Percentiles rank a stretch among this genome's conserved stretches.
These are phyloP conservation scores for Glaucidium brasilianum DNA, from an alignment of 2,113 vertebrate genomes.

Conservation along the genomic window DNA sequence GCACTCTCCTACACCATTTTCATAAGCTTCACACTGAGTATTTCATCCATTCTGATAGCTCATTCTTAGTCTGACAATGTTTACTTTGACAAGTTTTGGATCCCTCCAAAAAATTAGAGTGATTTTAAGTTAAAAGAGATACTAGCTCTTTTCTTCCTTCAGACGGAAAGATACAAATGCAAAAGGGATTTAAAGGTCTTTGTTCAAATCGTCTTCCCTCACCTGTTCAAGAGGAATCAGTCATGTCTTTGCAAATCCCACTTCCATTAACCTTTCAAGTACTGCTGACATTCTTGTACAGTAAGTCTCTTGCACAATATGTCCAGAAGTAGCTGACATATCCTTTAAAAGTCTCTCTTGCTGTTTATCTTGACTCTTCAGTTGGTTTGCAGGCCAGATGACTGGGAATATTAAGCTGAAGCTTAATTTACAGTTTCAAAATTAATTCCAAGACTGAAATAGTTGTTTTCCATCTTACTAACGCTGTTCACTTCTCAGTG, in stretches of 20 bases:
- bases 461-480: background rate
- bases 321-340: slow-evolving; percentile 19
- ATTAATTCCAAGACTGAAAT: background rate
- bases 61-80: background rate
- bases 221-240: slow-evolving; percentile 25
- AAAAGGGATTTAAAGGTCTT: slow-evolving; percentile 30
- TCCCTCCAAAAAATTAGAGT: background rate
- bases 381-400: slow-evolving; percentile 6
- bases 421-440: slow-evolving; percentile 13
- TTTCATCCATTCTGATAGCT: background rate
- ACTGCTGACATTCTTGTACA: background rate
- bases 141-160: background rate
- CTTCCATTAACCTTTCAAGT: slow-evolving; percentile 58
- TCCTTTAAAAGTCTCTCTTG: slow-evolving; percentile 4
- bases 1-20: background rate
- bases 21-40: background rate
- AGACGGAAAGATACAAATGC: slow-evolving; percentile 27
- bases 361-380: slow-evolving; percentile 11
- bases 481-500: background rate
- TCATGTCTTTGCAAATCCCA: slow-evolving; percentile 47
- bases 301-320: slow-evolving; percentile 2
- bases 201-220: background rate
- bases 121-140: background rate
- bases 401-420: background rate
- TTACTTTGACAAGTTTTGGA: slow-evolving; percentile 9